Evolutionary conservation across 1,140 invertebrate species (phyloP), one percentile per base, ranked within the genome.

Genomic region (Drosophila gunungcola): DNA sequence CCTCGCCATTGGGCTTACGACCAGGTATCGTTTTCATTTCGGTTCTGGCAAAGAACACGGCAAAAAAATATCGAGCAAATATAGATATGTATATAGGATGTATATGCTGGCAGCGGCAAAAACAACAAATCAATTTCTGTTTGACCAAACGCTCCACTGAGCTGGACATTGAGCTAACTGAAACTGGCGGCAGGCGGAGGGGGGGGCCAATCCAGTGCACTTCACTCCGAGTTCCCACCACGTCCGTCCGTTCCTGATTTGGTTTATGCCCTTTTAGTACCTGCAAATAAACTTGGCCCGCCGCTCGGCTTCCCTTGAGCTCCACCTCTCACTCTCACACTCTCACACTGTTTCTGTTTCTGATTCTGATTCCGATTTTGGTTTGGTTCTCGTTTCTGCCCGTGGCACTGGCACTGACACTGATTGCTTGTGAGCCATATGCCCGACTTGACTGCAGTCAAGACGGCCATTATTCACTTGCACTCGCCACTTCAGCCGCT

Each of bases 61-160:
- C 42, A 56, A 69, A 32, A 32, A 54, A 68, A 70, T 55, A 36
- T 36, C 41, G 21, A 68, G 51, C 42, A 69, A 48, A 55, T 56
- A 56, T 68, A 54, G 10, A 38, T 21, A 27, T 13, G 7, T 27
- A 25, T 46, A 39, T 38, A 45, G 3, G 60, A 61, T 49, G 67
- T 39, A 43, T 73, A 73, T 74, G 80, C 43, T 61, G 41, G 41
- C 61, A 74, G 34, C 57, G 48, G 52, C 55, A 74, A 80, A 70
- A 63, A 75, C 58, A 69, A 79, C 70, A 83, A 83, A 83, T 83
- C 80, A 83, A 84, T 84, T 84, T 84, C 80, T 84, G 80, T 84
- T 84, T 84, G 80, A 84, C 80, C 76, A 55, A 80, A 60, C 80
- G 80, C 80, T 84, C 69, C 80, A 84, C 42, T 84, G 80, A 80